phyloP scores from a whole-genome alignment of 2,888 invertebrate species.

The Drosophila conformis region DNA sequence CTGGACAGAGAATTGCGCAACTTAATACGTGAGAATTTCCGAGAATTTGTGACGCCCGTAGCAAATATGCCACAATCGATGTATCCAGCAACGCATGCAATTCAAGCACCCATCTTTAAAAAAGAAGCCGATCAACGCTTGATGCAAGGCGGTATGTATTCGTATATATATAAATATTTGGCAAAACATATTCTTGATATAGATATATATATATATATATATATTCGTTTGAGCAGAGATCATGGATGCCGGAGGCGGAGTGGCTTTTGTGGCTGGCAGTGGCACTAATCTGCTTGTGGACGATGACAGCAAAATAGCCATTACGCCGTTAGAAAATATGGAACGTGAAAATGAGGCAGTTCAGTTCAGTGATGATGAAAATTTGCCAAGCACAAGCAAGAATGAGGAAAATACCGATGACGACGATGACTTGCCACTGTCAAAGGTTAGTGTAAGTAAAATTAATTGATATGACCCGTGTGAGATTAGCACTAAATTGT shows the following conservation, averaged over 20 bases:
- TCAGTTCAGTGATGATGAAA: slow-evolving; percentile 85
- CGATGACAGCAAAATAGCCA: slow-evolving; percentile 70
- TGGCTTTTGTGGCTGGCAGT: slow-evolving; percentile 34
- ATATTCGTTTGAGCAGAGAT: slow-evolving; percentile 45
- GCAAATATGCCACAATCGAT: slow-evolving; percentile 64
- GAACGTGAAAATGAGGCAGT: slow-evolving; percentile 82
- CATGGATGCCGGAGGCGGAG: slow-evolving; percentile 38
- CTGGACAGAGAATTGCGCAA: slow-evolving; percentile 88
- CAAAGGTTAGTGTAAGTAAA: slow-evolving; percentile 87
- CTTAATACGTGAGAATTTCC: slow-evolving; percentile 95
- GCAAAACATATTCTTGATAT: neutral
- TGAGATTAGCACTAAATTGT: neutral
- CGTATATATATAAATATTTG: neutral
- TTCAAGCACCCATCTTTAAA: slow-evolving; percentile 76
- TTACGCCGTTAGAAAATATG: slow-evolving; percentile 66
- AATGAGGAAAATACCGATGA: slow-evolving; percentile 85
- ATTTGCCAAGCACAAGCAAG: slow-evolving; percentile 86
- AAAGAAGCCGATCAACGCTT: slow-evolving; percentile 81
- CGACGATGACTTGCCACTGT: slow-evolving; percentile 90
- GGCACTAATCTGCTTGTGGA: slow-evolving; percentile 54
- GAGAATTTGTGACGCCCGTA: slow-evolving; percentile 89
- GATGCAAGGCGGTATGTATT: slow-evolving; percentile 51
- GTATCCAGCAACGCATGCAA: slow-evolving; percentile 69
- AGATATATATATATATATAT: neutral
- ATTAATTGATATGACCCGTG: too few species aligned